Conservation (phyloP, 2,113 vertebrate genomes). For the Litocranius walleri region DNA sequence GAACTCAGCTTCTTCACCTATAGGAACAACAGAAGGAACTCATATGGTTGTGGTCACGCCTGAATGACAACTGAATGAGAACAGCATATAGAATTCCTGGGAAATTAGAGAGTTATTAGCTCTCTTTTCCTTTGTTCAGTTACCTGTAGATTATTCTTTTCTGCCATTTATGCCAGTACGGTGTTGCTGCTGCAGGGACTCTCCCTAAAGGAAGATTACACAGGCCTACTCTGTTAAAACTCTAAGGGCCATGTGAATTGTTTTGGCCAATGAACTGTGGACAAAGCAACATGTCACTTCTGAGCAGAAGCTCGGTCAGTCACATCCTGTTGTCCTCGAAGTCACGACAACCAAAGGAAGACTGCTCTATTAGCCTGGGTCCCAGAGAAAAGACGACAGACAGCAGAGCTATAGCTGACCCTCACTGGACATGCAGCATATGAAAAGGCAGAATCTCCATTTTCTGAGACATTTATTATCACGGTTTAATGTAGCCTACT, state of each 20-base stretch:
- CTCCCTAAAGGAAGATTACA: neutral
- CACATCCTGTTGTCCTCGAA: neutral
- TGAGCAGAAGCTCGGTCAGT: neutral
- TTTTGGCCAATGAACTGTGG: neutral
- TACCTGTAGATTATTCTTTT: neutral
- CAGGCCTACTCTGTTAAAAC: neutral
- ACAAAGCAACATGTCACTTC: neutral
- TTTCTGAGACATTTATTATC: neutral
- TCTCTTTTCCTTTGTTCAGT: neutral
- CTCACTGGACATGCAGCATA: neutral
- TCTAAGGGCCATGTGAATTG: neutral
- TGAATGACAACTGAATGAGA: neutral
- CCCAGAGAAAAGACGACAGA: neutral
- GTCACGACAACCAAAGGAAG: neutral
- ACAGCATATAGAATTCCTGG: neutral
- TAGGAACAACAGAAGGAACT: neutral
- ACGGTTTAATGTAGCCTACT: neutral
- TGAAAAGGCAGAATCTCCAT: neutral
- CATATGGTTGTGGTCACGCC: neutral
- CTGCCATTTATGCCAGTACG: neutral
- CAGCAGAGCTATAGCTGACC: neutral
- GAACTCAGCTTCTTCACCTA: neutral
- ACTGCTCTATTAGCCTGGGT: neutral
- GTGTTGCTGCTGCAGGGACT: neutral
- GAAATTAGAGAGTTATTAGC: neutral